Evolutionary conservation across 2,797 vertebrate species (phyloP), one percentile per base, ranked within the genome.

Genomic region (Loriculus beryllinus): DNA sequence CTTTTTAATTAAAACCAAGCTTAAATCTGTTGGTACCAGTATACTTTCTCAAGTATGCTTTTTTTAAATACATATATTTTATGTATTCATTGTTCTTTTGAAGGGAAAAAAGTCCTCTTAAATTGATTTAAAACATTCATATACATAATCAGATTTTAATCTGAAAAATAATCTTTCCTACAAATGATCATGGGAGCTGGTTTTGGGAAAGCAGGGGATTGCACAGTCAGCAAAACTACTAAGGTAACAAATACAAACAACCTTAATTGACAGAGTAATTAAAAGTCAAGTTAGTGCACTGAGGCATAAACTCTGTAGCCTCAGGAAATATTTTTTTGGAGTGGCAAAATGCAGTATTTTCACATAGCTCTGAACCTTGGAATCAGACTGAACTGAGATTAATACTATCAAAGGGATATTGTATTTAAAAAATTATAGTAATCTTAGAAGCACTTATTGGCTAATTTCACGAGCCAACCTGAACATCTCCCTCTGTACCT

Each of bases 21-120:
- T 49, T 48, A 28, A 3, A 25, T 28, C 33, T 70, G 33, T 35
- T 43, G 3, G 7, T 52, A 65, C 3, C 3, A 31, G 7, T 3
- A 59, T 1, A 21, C 8, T 76, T 48, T 6, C 11, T 40, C 26
- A 33, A 57, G 11, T 17, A 60, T 3, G 6, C 1, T 1, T 33
- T 85, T 54, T 56, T 25, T 5, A 10, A 20, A 15, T 42, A 18
- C 14, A 31, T 49, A 18, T 5, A 43, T 7, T 14, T 47, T 31
- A 56, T 28, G 31, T 37, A 52, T 22, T 57, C 6, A 16, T 28
- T 42, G 9, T 8, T 71, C n/a, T 59, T 59, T 8, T 1, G 9
- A n/a, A 15, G 3, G 2, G 9, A 25, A 86, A 51, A 57, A 28
- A 15, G 1, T 8, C 9, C 20, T 4, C 4, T 60, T 89, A 31